These are phyloP conservation scores for Oryzias melastigma DNA, from an alignment of 2,113 vertebrate genomes.

Conservation along the genomic window DNA sequence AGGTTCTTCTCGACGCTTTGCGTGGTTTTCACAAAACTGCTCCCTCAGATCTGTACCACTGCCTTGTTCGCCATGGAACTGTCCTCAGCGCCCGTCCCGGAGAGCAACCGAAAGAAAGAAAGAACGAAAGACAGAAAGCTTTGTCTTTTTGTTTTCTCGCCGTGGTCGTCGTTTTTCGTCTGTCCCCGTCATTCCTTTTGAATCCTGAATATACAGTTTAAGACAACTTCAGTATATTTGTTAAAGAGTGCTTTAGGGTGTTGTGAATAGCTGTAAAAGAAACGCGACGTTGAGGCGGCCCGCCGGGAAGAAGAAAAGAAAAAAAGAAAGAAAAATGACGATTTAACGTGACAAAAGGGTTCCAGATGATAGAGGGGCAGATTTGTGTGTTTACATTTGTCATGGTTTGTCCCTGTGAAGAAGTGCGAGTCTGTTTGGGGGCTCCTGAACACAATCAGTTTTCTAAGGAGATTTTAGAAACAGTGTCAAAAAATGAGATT, in stretches of 20 bases:
- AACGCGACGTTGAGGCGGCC: constrained; percentile 33
- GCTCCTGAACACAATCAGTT: constrained; percentile 60
- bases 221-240: constrained; percentile 70
- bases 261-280: constrained; percentile 71
- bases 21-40: constrained; percentile 38
- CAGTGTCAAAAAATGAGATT: constrained; percentile 38
- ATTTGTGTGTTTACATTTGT: constrained; percentile 70
- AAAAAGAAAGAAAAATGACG: constrained; percentile 19
- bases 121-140: constrained; percentile 42
- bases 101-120: constrained; percentile 40
- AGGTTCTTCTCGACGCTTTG: constrained; percentile 3
- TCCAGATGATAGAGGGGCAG: constrained; percentile 23
- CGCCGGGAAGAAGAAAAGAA: constrained; percentile 28
- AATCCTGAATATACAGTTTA: constrained; percentile 66
- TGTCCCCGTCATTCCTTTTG: constrained; percentile 43
- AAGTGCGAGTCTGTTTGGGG: constrained; percentile 22
- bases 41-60: constrained; percentile 58
- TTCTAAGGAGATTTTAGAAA: constrained; percentile 40
- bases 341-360: constrained; percentile 40
- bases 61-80: constrained; percentile 64
- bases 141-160: constrained; percentile 18
- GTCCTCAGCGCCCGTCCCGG: constrained; percentile 49
- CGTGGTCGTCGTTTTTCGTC: constrained; percentile 31
- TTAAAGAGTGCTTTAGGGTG: constrained; percentile 66
- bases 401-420: constrained; percentile 15